A percentile compares a stretch with the other conserved stretches of the same genome.
Conservation (phyloP, 1,140 invertebrate species). For the Olivierus martensii region DNA sequence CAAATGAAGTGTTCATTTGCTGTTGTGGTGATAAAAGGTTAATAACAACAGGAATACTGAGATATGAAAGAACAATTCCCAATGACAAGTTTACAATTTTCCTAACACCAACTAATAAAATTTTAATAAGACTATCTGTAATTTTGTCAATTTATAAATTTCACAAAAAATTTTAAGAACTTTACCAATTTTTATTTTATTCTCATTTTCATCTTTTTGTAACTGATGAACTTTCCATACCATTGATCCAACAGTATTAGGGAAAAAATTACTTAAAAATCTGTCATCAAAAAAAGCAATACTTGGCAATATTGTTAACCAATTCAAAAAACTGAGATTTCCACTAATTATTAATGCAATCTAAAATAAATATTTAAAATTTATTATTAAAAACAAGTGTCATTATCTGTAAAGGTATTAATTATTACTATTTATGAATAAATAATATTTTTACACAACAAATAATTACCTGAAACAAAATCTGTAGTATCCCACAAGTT, state of each 20-base stretch:
- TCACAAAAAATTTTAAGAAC: background rate
- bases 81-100: slow-evolving; percentile 25
- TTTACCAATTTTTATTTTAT: background rate
- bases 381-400: too few relatives aligned
- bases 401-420: too few relatives aligned
- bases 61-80: slow-evolving; percentile 27
- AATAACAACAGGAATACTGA: slow-evolving; percentile 34
- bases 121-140: too few relatives aligned
- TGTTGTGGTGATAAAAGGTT: slow-evolving; percentile 33
- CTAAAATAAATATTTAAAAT: slow-evolving; percentile 19
- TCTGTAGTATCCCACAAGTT: slow-evolving; percentile 30
- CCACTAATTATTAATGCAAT: slow-evolving; percentile 35
- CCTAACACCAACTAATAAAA: slow-evolving; percentile 1
- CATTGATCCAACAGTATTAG: background rate
- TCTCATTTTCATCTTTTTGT: background rate
- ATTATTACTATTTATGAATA: background rate
- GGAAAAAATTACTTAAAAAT: slow-evolving; percentile 27
- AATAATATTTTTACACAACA: too few relatives aligned
- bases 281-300: slow-evolving; percentile 34
- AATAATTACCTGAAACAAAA: slow-evolving; percentile 32
- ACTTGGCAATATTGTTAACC: slow-evolving; percentile 34
- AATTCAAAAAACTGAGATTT: slow-evolving; percentile 37
- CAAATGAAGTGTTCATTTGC: slow-evolving; percentile 36
- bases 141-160: too few relatives aligned
- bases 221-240: background rate